These are phyloP conservation scores for Hydropotes inermis DNA, from an alignment of 2,113 vertebrate genomes.

Conservation along the genomic window DNA sequence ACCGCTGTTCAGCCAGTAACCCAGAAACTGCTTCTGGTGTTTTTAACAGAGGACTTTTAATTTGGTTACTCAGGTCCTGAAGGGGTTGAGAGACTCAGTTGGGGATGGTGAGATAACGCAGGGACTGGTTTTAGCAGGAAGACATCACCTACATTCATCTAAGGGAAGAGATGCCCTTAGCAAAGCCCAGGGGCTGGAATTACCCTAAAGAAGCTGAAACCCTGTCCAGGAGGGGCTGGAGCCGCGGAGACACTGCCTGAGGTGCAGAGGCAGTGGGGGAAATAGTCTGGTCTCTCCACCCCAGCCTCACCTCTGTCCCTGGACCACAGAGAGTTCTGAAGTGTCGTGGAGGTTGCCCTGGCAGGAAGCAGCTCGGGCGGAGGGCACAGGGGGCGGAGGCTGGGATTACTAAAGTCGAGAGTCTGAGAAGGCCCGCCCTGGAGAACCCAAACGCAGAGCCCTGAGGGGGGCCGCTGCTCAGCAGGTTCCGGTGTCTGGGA, in stretches of 20 bases:
- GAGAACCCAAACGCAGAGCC: background rate
- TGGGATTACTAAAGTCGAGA: background rate
- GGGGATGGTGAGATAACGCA: background rate
- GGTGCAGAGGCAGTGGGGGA: background rate
- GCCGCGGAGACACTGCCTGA: background rate
- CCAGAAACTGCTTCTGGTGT: background rate
- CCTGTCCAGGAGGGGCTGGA: background rate
- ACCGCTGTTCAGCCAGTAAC: background rate
- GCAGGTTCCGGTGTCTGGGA: background rate
- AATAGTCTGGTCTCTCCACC: background rate
- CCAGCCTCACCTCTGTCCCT: background rate
- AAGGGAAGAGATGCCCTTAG: background rate
- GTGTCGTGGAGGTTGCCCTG: background rate
- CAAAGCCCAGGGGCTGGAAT: background rate
- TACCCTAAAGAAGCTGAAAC: background rate
- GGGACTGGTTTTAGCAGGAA: background rate
- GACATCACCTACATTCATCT: background rate
- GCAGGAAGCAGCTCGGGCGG: background rate
- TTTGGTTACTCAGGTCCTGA: background rate
- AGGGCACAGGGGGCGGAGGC: background rate
- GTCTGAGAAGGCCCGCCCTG: background rate
- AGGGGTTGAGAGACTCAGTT: background rate
- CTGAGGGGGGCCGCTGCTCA: background rate
- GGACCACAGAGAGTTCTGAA: background rate
- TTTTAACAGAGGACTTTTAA: background rate